A percentile compares a stretch with the other conserved stretches of the same genome.
Conservation (phyloP, 2,113 vertebrate genomes). For the Tringa solitaria region DNA sequence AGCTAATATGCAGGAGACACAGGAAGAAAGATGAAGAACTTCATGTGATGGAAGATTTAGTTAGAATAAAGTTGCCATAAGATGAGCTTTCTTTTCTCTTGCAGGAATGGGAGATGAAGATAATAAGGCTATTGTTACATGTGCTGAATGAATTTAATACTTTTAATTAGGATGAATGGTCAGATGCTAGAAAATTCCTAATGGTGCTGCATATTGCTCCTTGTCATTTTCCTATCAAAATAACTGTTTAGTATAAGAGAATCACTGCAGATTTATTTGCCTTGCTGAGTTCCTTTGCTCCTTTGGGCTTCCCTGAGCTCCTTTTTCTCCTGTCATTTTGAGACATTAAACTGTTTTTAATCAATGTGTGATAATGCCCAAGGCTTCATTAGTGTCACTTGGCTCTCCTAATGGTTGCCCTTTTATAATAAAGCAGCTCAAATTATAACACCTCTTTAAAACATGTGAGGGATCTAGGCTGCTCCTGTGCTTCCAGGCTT, state of each 20-base stretch:
- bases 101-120: not conserved
- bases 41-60: not conserved
- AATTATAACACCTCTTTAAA: not conserved
- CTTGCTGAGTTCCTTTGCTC: not conserved
- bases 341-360: not conserved
- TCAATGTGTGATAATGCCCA: not conserved
- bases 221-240: not conserved
- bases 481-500: not conserved
- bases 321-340: not conserved
- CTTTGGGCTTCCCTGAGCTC: not conserved
- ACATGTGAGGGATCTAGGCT: not conserved
- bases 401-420: not conserved
- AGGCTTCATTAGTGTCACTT: not conserved
- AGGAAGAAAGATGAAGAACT: not conserved
- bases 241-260: not conserved
- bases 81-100: conserved; percentile 1
- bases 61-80: not conserved
- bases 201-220: not conserved
- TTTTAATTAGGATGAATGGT: conserved; percentile 4
- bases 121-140: not conserved
- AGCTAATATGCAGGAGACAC: not conserved
- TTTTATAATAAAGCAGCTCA: not conserved
- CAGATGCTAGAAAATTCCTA: conserved; percentile 8
- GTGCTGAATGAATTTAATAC: conserved; percentile 36
- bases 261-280: not conserved